Evolutionary conservation across 2,888 invertebrate genomes (phyloP).

Genomic region (Trichopoda pennipes): DNA sequence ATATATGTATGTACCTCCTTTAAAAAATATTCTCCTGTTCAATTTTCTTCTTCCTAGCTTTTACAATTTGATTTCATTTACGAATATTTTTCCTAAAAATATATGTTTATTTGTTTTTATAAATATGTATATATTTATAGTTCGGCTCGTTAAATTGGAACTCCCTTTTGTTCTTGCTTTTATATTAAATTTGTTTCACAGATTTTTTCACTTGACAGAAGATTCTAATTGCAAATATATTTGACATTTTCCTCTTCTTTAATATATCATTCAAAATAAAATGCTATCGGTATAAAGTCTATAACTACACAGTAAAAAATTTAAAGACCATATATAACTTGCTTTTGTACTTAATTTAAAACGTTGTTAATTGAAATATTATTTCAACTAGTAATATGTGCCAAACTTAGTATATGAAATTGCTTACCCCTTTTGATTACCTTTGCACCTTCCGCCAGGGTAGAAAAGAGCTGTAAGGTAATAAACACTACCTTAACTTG

Average conservation of each 20-base stretch:
- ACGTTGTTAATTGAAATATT: no score
- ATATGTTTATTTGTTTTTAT: conserved; percentile 50
- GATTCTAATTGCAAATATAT: conserved; percentile 23
- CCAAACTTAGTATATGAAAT: no score
- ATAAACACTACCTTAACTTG: no score
- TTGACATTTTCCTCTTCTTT: conserved; percentile 5
- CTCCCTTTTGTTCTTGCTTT: conserved; percentile 50
- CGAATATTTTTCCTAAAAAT: conserved; percentile 50
- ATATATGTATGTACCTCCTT: no score
- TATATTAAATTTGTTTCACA: conserved; percentile 44
- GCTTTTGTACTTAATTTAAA: no score
- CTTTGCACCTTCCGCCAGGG: no score
- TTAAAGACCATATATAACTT: not conserved
- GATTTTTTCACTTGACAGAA: conserved; percentile 59
- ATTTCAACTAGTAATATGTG: no score
- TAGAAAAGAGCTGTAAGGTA: no score
- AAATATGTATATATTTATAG: not conserved
- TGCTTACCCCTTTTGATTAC: no score
- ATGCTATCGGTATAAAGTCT: not conserved
- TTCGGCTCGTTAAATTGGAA: conserved; percentile 41
- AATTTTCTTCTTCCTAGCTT: no score
- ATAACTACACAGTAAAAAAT: not conserved
- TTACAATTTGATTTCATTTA: no score
- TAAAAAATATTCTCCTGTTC: no score
- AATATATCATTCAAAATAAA: not conserved